phyloP scores from a whole-genome alignment of 92 coral and sea anemone genomes.

The Parazoanthus darwini region DNA sequence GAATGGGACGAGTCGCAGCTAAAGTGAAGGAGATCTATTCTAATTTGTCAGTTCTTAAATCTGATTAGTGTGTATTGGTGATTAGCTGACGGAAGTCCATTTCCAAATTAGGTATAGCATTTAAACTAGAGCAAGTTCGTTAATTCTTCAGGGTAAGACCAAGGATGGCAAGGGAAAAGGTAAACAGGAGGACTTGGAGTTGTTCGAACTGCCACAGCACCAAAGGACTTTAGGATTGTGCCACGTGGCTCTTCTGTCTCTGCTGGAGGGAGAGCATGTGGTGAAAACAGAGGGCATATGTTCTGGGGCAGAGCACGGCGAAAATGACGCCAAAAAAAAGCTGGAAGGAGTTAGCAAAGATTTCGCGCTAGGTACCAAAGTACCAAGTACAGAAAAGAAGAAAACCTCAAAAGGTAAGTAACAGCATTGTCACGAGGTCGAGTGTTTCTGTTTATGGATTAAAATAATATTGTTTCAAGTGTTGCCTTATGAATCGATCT shows the following conservation, averaged over 20 bases:
- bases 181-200: constrained; percentile 82
- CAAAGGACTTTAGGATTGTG: constrained; percentile 79
- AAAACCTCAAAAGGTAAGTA: constrained; percentile 69
- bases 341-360: constrained; percentile 41
- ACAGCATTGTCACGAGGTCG: no score
- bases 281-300: constrained; percentile 66
- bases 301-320: constrained; percentile 54
- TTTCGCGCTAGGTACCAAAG: constrained; percentile 46
- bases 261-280: constrained; percentile 84
- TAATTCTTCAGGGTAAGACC: constrained; percentile 59
- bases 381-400: constrained; percentile 71
- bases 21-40: no score
- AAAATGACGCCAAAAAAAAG: constrained; percentile 32
- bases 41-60: no score
- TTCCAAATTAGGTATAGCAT: no score
- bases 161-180: constrained; percentile 78
- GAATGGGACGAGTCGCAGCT: no score
- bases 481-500: no score
- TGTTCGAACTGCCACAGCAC: constrained; percentile 90
- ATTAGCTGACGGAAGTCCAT: no score
- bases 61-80: no score
- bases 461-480: no score
- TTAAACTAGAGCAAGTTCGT: not conserved
- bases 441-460: no score
- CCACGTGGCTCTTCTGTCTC: constrained; percentile 64